Evolutionary conservation across 2,888 invertebrate species (phyloP), one percentile per base, ranked within the genome.

Genomic region (Dorcus parallelipipedus): DNA sequence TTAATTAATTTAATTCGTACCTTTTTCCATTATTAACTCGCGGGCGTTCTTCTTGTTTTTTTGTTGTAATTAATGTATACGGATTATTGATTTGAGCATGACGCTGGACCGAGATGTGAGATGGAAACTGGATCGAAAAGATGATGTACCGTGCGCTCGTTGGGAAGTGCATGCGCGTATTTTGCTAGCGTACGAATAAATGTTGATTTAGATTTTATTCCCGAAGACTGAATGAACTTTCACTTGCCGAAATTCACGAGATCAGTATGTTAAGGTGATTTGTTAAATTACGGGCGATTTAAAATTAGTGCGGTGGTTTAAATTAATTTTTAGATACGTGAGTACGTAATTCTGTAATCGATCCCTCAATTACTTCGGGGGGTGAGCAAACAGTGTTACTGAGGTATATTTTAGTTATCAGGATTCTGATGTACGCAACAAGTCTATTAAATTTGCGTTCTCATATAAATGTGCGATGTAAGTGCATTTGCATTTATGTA

Each of bases 381-480:
- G 26, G 26, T 33, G 26, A 33, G 26, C 20, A 47, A 49, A 54
- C 17, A 51, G 56, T 56, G 56, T 51, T 51, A 40, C 56, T 51
- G 38, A 43, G 45, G 26, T 33, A 33, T 33, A 6, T 33, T 10
- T 54, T 54, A 38, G 38, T 54, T 38, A 39, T 54, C 10, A 23
- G 17, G 45, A 51, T 50, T 63, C 64, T 62, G 66, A 70, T 73
- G 72, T 70, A 70, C 68, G 69, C 72, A 69, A 69, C 72, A 71
- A 69, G 71, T 72, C 69, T 71, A 67, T 69, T 70, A 68, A 70
- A 70, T 70, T 72, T 72, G 69, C 75, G 75, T 69, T 74, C 73
- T 66, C 74, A 75, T 75, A 70, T 72, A 64, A 75, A 69, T 68
- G 73, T 74, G 59, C 67, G 65, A 65, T 67, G 67, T 66, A 66